These are phyloP conservation scores for Hirundo rustica DNA, from an alignment of 2,797 vertebrate genomes.

Conservation along the genomic window DNA sequence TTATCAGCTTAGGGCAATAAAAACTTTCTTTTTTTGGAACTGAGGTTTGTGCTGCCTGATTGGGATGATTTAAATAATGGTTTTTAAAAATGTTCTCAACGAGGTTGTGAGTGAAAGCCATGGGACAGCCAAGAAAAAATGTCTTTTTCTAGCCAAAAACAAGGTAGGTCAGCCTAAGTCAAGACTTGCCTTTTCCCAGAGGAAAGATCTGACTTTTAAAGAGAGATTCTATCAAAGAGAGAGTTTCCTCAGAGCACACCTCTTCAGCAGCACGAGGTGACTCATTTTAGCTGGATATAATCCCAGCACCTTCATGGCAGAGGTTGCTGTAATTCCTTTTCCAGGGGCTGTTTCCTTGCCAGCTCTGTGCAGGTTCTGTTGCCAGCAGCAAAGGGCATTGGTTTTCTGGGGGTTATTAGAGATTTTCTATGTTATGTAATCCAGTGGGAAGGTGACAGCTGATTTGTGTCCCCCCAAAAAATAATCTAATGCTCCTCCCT, in stretches of 20 bases:
- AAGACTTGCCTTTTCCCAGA: conserved; percentile 57
- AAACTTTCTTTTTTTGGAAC: neutral
- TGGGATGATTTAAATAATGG: neutral
- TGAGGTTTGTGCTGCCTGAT: neutral
- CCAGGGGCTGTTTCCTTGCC: neutral
- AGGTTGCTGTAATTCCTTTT: neutral
- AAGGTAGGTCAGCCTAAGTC: conserved; percentile 20
- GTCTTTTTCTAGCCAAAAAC: conserved; percentile 22
- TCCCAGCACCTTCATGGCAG: neutral
- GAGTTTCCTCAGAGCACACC: conserved; percentile 10
- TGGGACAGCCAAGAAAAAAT: neutral
- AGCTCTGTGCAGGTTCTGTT: neutral
- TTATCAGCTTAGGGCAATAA: neutral
- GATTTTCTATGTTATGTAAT: neutral
- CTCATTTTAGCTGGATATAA: neutral
- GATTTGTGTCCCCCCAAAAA: neutral
- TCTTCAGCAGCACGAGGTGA: neutral
- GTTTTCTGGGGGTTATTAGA: neutral
- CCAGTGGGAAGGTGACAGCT: neutral
- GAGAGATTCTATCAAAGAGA: conserved; percentile 1
- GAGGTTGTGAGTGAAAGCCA: conserved; percentile 20
- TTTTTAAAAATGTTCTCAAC: neutral
- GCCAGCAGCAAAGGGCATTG: neutral
- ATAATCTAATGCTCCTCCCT: fast-evolving
- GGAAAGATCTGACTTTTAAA: conserved; percentile 56